These are phyloP conservation scores for Grapholita molesta DNA, from an alignment of 1,140 invertebrate species.

Conservation along the genomic window DNA sequence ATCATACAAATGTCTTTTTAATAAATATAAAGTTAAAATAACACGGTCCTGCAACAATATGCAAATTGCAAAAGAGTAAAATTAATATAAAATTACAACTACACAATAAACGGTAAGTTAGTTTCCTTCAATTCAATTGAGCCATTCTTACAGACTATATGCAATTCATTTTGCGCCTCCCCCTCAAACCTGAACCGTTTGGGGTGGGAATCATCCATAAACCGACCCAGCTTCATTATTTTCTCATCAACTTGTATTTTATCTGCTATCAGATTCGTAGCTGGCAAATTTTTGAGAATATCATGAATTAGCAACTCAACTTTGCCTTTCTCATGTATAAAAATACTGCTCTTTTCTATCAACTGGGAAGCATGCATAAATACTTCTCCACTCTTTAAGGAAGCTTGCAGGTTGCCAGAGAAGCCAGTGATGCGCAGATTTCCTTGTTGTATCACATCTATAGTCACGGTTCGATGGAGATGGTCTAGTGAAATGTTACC, in stretches of 20 bases:
- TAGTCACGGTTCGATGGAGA: slow-evolving; percentile 63
- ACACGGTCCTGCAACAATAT: not conserved
- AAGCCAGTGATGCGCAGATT: slow-evolving; percentile 71
- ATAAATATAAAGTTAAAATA: slow-evolving; percentile 2
- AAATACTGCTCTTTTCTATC: slow-evolving; percentile 72
- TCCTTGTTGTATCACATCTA: slow-evolving; percentile 72
- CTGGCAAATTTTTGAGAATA: slow-evolving; percentile 65
- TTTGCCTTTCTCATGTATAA: slow-evolving; percentile 75
- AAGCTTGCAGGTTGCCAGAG: slow-evolving; percentile 67
- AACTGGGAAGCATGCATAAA: slow-evolving; percentile 71
- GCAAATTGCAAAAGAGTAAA: slow-evolving; percentile 18
- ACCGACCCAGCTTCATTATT: slow-evolving; percentile 65
- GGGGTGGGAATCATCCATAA: slow-evolving; percentile 70
- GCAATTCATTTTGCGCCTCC: slow-evolving; percentile 61
- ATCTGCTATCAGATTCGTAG: slow-evolving; percentile 72
- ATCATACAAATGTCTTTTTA: not conserved
- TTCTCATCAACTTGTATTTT: slow-evolving; percentile 71
- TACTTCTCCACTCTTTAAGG: slow-evolving; percentile 71
- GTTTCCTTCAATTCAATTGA: slow-evolving; percentile 72
- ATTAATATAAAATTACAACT: slow-evolving; percentile 24
- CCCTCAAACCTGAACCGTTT: slow-evolving; percentile 72
- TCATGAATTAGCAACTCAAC: slow-evolving; percentile 67
- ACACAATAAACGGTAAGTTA: slow-evolving; percentile 57
- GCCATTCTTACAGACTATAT: slow-evolving; percentile 76
- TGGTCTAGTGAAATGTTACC: slow-evolving; percentile 66